Conservation (phyloP, 30 jellyfish, hydroid and myxozoan genomes). For the Sanderia malayensis region DNA sequence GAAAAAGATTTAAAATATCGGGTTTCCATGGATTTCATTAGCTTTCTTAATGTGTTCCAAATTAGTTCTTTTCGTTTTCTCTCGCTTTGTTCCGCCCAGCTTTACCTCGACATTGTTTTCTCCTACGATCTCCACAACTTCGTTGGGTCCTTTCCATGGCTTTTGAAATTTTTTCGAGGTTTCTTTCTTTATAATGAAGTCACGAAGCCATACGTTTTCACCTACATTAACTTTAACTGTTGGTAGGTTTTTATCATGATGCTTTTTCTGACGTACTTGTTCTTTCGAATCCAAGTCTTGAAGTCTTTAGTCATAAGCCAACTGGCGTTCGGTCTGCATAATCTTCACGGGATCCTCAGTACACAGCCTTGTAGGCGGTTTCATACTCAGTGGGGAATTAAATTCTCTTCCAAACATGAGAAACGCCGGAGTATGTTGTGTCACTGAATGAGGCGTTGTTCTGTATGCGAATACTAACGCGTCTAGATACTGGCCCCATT, state of each 20-base stretch:
- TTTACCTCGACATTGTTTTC: constrained; percentile 22
- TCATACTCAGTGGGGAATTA: constrained; percentile 4
- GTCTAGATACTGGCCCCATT: constrained; percentile 33
- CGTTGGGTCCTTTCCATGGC: constrained; percentile 47
- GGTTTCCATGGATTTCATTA: background rate
- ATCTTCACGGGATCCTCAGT: constrained; percentile 16
- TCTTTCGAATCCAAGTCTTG: constrained; percentile 21
- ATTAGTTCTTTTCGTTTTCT: constrained; percentile 15
- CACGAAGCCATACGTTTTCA: constrained; percentile 32
- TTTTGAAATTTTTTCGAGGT: constrained; percentile 38
- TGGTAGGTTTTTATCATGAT: background rate
- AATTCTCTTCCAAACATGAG: constrained; percentile 28
- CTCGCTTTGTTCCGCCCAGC: constrained; percentile 19
- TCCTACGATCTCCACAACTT: constrained; percentile 21
- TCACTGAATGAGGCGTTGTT: constrained; percentile 54
- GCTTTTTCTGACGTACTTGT: background rate
- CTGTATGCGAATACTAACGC: constrained; percentile 31
- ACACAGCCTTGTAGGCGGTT: constrained; percentile 29
- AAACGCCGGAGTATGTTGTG: constrained; percentile 43
- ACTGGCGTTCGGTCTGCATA: constrained; percentile 34
- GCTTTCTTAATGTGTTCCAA: constrained; percentile 1
- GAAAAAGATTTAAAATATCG: no score
- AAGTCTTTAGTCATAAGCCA: constrained; percentile 20
- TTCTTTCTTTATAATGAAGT: constrained; percentile 30
- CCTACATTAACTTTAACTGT: constrained; percentile 5